Evolutionary conservation across 2,113 vertebrate genomes (phyloP).

Genomic region (Festucalex cinctus): DNA sequence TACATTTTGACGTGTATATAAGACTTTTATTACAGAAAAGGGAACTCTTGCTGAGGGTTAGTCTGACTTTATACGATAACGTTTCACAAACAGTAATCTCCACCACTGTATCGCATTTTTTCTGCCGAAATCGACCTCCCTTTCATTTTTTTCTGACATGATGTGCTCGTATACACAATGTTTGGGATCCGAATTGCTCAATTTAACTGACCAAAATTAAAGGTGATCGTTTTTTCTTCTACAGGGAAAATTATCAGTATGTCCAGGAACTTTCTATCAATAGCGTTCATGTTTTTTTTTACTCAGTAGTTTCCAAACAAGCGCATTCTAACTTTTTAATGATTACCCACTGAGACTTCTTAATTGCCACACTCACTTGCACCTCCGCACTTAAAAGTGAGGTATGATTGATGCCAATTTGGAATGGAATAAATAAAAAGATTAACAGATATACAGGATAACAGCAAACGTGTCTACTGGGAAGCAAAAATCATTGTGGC

Average conservation of each 20-base stretch:
- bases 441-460: background rate
- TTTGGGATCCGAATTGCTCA: background rate
- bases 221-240: background rate
- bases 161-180: background rate
- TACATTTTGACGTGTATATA: background rate
- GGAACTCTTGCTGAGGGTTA: background rate
- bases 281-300: background rate
- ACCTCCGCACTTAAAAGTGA: background rate
- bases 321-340: background rate
- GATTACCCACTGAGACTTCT: background rate
- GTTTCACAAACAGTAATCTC: background rate
- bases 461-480: background rate
- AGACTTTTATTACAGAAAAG: background rate
- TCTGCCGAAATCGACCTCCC: slow-evolving; percentile 21
- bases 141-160: background rate
- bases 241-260: background rate
- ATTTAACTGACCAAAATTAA: background rate
- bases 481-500: background rate
- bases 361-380: background rate
- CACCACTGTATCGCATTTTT: slow-evolving; percentile 10
- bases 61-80: background rate
- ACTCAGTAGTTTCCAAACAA: background rate
- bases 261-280: too few relatives aligned
- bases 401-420: background rate
- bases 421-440: background rate